phyloP scores from a whole-genome alignment of 1,140 invertebrate genomes.

The Geopemphigus sp. region DNA sequence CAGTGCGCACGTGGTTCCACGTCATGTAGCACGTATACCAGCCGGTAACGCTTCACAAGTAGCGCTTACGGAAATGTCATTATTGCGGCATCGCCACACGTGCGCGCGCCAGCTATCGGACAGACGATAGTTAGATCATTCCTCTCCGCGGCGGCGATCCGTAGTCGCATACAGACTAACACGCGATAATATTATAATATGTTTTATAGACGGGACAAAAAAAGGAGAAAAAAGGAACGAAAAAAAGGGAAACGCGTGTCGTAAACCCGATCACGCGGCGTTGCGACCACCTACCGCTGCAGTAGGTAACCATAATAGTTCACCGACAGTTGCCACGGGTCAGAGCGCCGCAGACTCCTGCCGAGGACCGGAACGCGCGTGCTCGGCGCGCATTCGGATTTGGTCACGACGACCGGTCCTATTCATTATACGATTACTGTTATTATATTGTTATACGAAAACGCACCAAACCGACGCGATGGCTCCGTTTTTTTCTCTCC shows the following conservation, averaged over 20 bases:
- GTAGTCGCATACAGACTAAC: no score
- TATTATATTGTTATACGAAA: background rate
- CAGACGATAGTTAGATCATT: background rate
- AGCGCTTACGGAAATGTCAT: background rate
- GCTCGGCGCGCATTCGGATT: background rate
- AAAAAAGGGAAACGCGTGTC: conserved; percentile 14
- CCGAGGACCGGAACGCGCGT: background rate
- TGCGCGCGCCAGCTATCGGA: no score
- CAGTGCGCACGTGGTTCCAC: no score
- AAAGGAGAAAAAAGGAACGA: background rate
- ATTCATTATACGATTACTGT: conserved; percentile 1
- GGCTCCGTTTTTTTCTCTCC: background rate
- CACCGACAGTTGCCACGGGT: background rate
- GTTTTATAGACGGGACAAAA: no score
- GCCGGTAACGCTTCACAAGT: no score
- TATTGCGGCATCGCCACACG: no score
- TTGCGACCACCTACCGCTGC: background rate
- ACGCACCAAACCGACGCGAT: background rate
- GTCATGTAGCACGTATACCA: no score
- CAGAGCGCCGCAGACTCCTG: background rate
- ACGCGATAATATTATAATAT: no score
- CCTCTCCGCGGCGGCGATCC: background rate
- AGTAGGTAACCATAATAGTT: background rate
- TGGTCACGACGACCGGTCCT: background rate
- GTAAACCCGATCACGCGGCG: conserved; percentile 11